These are phyloP conservation scores for Polypedilum pembai DNA, from an alignment of 1,140 invertebrate species.

Conservation along the genomic window DNA sequence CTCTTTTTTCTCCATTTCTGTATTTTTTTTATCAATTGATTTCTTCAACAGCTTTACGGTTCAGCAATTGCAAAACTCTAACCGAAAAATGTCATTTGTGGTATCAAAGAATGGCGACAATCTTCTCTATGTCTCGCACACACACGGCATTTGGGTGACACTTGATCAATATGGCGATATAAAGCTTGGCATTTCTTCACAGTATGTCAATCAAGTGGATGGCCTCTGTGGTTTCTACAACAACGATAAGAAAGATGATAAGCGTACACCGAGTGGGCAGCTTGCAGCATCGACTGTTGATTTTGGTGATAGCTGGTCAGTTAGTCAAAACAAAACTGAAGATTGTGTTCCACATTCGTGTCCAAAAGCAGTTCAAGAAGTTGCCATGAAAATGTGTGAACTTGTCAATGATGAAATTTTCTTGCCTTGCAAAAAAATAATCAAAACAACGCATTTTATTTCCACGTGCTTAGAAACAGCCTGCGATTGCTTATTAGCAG, in stretches of 20 bases:
- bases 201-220: conserved; percentile 54
- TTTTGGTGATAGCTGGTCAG: conserved; percentile 67
- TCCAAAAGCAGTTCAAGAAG: conserved; percentile 49
- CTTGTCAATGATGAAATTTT: conserved; percentile 53
- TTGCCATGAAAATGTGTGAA: conserved; percentile 57
- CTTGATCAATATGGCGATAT: conserved; percentile 60
- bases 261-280: conserved; percentile 57
- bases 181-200: conserved; percentile 61
- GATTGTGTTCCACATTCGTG: conserved; percentile 53
- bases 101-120: conserved; percentile 60
- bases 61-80: conserved; percentile 56
- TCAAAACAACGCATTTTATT: conserved; percentile 59
- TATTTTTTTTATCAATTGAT: neutral
- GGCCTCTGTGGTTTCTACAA: conserved; percentile 74
- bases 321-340: conserved; percentile 45
- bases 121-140: conserved; percentile 57
- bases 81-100: conserved; percentile 57
- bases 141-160: conserved; percentile 63
- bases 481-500: conserved; percentile 56
- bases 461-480: conserved; percentile 63
- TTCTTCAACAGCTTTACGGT: conserved; percentile 48
- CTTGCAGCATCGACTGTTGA: conserved; percentile 54
- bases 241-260: conserved; percentile 57
- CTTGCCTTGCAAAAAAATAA: conserved; percentile 49
- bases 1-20: neutral